Evolutionary conservation across 2,113 vertebrate genomes (phyloP), one percentile per base, ranked within the genome.

Genomic region (Chloroceryle aenea): DNA sequence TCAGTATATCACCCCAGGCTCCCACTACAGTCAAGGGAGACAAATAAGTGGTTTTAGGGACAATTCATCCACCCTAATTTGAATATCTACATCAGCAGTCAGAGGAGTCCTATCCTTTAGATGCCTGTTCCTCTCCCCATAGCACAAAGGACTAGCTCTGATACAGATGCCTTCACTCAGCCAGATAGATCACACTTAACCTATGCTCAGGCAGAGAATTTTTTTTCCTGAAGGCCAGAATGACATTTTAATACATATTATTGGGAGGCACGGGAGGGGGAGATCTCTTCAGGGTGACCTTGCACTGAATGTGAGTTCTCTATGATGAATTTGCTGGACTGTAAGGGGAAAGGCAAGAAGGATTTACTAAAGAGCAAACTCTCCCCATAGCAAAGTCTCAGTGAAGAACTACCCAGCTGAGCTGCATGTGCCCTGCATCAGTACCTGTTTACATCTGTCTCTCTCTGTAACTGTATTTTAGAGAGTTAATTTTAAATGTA

Each of bases 331-430:
- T 63, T 64, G 22, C 23, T 81, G 61, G 36, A 23, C 66, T 87
- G 53, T 26, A 76, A 56, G 14, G 29, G 29, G 22, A 93, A 62
- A 66, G 59, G 30, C 45, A 62, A 48, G 30, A 30, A 89, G 36
- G 19, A 55, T 29, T 52, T 82, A 11, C 22, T 34, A 38, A 42
- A 71, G 26, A 14, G 27, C 55, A 80, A 73, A 36, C 16, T 74
- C 53, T 3, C 9, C 16, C 1, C 0, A 0, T 3, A 2, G 20
- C 4, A 5, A 75, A 71, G 18, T 18, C 43, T 32, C 4, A 1
- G 29, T 2, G 4, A 50, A 85, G 64, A 81, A 6, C 36, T 59
- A 16, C 7, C 7, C n/a, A 55, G 34, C 18, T 29, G 38, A 79
- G 17, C 27, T 83, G 26, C 14, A 21, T 12, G 17, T 18, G 11